A percentile compares a stretch with the other conserved stretches of the same genome.
Evolutionary conservation across 1,140 invertebrate species (phyloP).

Genomic region (Diabrotica undecimpunctata): DNA sequence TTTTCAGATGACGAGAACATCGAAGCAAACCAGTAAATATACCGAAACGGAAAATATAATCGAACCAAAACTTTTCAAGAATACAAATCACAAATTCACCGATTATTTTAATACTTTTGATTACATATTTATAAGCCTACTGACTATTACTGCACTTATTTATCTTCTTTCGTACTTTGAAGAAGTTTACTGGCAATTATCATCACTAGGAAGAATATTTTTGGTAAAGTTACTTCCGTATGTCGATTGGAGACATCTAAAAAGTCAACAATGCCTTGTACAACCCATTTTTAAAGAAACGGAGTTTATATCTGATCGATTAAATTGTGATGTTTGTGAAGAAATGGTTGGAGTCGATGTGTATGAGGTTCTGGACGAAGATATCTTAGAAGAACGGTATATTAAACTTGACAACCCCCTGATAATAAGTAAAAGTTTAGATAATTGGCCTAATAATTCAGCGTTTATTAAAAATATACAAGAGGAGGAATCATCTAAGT

Average conservation of each 20-base stretch:
- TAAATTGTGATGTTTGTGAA: conserved; percentile 41
- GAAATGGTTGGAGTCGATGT: conserved; percentile 29
- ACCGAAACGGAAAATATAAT: too few species aligned
- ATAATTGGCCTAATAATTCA: conserved; percentile 27
- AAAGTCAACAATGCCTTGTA: conserved; percentile 70
- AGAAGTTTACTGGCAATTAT: conserved; percentile 53
- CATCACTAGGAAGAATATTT: conserved; percentile 59
- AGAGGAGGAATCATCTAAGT: conserved; percentile 19
- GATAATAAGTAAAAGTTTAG: conserved; percentile 27
- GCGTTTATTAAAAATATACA: conserved; percentile 21
- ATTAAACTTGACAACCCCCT: conserved; percentile 35
- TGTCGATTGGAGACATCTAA: conserved; percentile 78
- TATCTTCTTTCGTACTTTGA: conserved; percentile 51
- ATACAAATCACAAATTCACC: not conserved
- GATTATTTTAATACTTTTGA: conserved; percentile 6
- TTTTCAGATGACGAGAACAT: conserved; percentile 9
- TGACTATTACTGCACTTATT: conserved; percentile 26
- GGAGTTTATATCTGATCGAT: conserved; percentile 2
- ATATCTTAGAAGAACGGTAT: conserved; percentile 29
- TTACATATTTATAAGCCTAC: conserved; percentile 16
- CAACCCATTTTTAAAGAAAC: conserved; percentile 6
- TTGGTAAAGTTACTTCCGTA: conserved; percentile 67
- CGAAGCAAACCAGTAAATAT: too few species aligned
- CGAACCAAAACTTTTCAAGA: too few species aligned
- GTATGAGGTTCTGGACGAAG: conserved; percentile 19